Evolutionary conservation across 2,888 invertebrate species (phyloP), one percentile per base, ranked within the genome.

Genomic region (Phyllotreta striolata): DNA sequence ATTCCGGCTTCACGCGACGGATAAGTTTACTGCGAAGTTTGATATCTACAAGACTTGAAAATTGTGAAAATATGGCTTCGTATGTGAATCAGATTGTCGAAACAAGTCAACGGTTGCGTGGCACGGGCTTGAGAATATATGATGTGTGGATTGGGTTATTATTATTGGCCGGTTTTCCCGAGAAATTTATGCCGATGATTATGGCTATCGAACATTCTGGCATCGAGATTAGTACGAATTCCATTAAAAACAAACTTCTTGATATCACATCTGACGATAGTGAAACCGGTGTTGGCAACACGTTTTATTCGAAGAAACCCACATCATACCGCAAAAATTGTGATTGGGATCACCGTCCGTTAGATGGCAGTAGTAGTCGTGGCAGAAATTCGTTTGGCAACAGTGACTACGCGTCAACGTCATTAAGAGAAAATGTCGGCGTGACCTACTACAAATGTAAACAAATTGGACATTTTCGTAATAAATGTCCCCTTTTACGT

Each of bases 121-220:
- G 68, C 44, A 71, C 63, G 10, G 72, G 70, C 51, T 73, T 73
- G 46, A 58, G 68, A 12, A 62, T 71, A 3, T 49, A 47, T 56
- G 63, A 71, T 9, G 58, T 67, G 35, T 69, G 63, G 67, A 55
- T 71, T 35, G 71, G 70, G n/a, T 64, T 66, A 6, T 55, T 71
- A 43, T 37, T 76, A 10, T 65, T 74, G 24, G 71, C 73, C 10
- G 74, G 69, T 41, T 65, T 70, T 44, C 71, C 70, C 49, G 73
- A 73, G 39, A 67, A 62, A 43, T 72, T 58, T 46, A 38, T 41
- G 35, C 69, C 70, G 34, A 70, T 71, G 71, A 71, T 73, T 39
- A 74, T 74, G 69, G 73, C 67, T 6, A 69, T 73, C 6, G 72
- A 75, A 56, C 69, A 73, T 67, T 67, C 70, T 0, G 71, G 72